Evolutionary conservation across 2,113 vertebrate species (phyloP).

Genomic region (Pampusana beccarii): DNA sequence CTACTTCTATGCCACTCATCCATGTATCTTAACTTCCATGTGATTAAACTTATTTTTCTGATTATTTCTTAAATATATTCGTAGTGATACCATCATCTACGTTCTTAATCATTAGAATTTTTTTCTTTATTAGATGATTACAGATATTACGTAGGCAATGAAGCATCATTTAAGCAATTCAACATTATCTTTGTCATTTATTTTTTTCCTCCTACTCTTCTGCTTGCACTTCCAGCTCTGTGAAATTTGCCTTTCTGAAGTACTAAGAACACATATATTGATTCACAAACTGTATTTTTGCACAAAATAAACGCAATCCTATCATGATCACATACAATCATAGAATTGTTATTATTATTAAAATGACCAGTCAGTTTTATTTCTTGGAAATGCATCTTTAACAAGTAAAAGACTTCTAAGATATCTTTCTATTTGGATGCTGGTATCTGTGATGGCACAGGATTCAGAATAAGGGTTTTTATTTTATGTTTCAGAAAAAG

Average conservation of each 20-base stretch:
- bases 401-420: background rate
- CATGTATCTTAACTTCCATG: background rate
- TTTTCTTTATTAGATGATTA: background rate
- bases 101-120: background rate
- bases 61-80: background rate
- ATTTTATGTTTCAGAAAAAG: background rate
- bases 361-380: background rate
- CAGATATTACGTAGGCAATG: background rate
- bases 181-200: background rate
- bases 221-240: background rate
- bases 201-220: background rate
- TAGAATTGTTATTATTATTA: background rate
- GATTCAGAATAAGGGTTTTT: background rate
- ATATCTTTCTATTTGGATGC: background rate
- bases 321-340: background rate
- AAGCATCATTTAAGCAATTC: background rate
- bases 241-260: background rate
- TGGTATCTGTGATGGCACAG: background rate
- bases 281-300: background rate
- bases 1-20: background rate
- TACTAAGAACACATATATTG: background rate
- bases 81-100: background rate
- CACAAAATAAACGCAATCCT: background rate
- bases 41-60: background rate
- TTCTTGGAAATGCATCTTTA: background rate